These are phyloP conservation scores for Epicauta chinensis DNA, from an alignment of 1,140 invertebrate genomes.

Conservation along the genomic window DNA sequence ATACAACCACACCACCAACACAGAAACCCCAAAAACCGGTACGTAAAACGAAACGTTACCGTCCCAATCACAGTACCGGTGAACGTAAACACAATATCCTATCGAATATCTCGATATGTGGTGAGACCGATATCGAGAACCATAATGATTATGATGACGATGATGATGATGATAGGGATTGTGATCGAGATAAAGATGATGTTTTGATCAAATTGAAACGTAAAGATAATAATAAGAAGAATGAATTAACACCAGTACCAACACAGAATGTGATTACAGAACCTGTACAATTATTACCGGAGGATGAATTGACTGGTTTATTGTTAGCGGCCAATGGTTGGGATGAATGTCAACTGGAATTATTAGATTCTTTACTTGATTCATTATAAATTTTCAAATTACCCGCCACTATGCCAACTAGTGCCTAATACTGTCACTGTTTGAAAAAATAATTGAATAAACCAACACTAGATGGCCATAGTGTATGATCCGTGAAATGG, in stretches of 20 bases:
- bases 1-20: slow-evolving; percentile 59
- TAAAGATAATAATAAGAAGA: slow-evolving; percentile 17
- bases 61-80: slow-evolving; percentile 34
- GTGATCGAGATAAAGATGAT: too few relatives aligned
- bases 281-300: slow-evolving; percentile 51
- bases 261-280: slow-evolving; percentile 53
- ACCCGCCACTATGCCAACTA: not conserved
- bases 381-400: slow-evolving; percentile 51
- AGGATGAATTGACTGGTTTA: slow-evolving; percentile 62
- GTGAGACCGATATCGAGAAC: slow-evolving; percentile 40
- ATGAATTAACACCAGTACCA: slow-evolving; percentile 47
- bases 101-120: slow-evolving; percentile 42
- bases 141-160: slow-evolving; percentile 26
- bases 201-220: slow-evolving; percentile 8
- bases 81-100: slow-evolving; percentile 43
- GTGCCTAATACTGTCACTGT: not conserved
- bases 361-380: slow-evolving; percentile 64
- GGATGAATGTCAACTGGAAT: slow-evolving; percentile 66
- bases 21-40: slow-evolving; percentile 10
- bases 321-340: slow-evolving; percentile 60
- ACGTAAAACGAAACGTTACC: slow-evolving; percentile 26
- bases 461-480: too few relatives aligned
- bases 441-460: slow-evolving; percentile 2
- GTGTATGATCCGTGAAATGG: not conserved
- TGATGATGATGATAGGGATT: slow-evolving; percentile 46